Conservation (phyloP, 2,797 vertebrate species). For the Danio kyathit region DNA sequence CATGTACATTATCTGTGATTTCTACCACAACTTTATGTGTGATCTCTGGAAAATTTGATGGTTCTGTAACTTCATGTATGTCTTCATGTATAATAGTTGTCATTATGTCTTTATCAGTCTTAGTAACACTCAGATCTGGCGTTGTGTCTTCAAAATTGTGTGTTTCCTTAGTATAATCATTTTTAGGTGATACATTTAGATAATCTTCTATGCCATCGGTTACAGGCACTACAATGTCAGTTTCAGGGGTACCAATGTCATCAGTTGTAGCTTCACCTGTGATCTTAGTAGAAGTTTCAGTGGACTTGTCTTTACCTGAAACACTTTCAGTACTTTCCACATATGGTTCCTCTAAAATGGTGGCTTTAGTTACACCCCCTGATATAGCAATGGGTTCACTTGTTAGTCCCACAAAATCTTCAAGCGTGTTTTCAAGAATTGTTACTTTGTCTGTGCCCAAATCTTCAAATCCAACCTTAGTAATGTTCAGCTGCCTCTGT, state of each 20-base stretch:
- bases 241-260: conserved; percentile 31
- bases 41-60: neutral
- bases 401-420: conserved; percentile 18
- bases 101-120: neutral
- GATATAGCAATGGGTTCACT: neutral
- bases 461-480: neutral
- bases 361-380: neutral
- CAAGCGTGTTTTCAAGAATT: neutral
- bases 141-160: neutral
- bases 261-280: neutral
- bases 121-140: neutral
- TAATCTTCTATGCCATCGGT: neutral
- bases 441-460: neutral
- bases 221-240: conserved; percentile 15
- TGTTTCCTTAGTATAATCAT: neutral
- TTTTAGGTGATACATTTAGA: neutral
- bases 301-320: neutral
- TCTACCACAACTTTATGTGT: conserved; percentile 7
- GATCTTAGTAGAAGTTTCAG: neutral
- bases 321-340: neutral
- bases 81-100: neutral
- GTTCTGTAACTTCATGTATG: neutral
- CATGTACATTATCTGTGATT: neutral
- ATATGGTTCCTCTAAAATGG: neutral
- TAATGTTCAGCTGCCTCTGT: neutral